Evolutionary conservation across 2,797 vertebrate species (phyloP).

Genomic region (Lithobates sylvaticus): DNA sequence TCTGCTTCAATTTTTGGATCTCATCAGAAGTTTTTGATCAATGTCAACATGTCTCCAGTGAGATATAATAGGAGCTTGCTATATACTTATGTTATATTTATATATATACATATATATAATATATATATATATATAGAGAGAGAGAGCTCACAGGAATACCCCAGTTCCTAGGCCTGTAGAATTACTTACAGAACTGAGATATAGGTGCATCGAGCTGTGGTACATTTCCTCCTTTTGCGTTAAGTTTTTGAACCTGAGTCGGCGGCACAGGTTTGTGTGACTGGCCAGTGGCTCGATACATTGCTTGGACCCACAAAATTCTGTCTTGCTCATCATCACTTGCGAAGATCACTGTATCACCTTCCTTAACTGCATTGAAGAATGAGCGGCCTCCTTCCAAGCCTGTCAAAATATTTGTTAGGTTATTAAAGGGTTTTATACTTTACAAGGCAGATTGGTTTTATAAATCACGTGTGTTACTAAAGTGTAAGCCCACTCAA

Average conservation of each 20-base stretch:
- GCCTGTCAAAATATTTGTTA: slow-evolving; percentile 75
- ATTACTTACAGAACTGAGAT: slow-evolving; percentile 98
- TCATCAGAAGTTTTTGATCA: neutral
- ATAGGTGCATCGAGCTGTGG: slow-evolving; percentile 96
- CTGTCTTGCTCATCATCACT: slow-evolving; percentile 97
- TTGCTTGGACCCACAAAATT: slow-evolving; percentile 98
- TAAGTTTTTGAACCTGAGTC: slow-evolving; percentile 98
- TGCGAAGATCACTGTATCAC: slow-evolving; percentile 97
- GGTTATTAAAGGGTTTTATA: neutral
- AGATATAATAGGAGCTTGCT: neutral
- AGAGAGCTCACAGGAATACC: slow-evolving; percentile 12
- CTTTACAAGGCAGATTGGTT: neutral
- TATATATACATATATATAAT: neutral
- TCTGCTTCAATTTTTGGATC: neutral
- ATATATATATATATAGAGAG: no score
- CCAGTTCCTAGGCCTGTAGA: neutral
- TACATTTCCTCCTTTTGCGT: slow-evolving; percentile 89
- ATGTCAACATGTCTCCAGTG: neutral
- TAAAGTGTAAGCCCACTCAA: no score
- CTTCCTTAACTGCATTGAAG: slow-evolving; percentile 98
- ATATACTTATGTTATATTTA: neutral
- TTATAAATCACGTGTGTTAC: neutral
- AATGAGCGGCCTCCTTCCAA: slow-evolving; percentile 94
- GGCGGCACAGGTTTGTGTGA: slow-evolving; percentile 97
- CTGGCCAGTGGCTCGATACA: slow-evolving; percentile 97